phyloP scores from a whole-genome alignment of 2,888 invertebrate species.

The Chelonus formosanus region DNA sequence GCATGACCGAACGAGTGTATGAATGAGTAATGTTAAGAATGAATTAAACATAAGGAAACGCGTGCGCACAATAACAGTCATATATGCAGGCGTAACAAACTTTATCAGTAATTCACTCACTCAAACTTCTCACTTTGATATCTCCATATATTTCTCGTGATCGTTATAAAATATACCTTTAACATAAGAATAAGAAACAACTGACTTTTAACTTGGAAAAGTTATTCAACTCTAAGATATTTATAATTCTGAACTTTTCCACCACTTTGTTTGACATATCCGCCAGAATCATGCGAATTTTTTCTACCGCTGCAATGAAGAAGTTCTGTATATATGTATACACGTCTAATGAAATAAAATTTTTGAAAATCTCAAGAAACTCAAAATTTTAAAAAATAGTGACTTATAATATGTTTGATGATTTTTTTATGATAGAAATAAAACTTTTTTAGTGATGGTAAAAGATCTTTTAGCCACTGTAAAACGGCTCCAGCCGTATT shows the following conservation, averaged over 20 bases:
- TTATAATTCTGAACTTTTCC: no score
- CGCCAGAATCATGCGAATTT: no score
- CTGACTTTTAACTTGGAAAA: not conserved
- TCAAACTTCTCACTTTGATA: slow-evolving; percentile 4
- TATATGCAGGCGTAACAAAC: slow-evolving; percentile 25
- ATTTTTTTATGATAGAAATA: not conserved
- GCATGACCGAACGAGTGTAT: slow-evolving; percentile 43
- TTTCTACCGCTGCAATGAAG: no score
- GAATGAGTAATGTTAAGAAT: slow-evolving; percentile 51
- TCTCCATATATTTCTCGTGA: slow-evolving; percentile 2
- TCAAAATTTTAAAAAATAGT: no score
- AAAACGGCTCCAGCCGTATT: not conserved
- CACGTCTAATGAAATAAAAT: no score
- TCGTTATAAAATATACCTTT: not conserved
- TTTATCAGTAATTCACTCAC: slow-evolving; percentile 27
- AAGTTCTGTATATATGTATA: no score
- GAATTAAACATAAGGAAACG: slow-evolving; percentile 53
- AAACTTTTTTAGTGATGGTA: slow-evolving; percentile 1
- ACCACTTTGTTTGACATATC: no score
- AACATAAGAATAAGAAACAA: no score
- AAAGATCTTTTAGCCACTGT: not conserved
- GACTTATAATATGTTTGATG: no score
- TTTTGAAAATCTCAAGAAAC: no score
- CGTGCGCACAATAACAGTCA: slow-evolving; percentile 35
- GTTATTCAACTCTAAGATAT: no score